A percentile compares a stretch with the other conserved stretches of the same genome.
phyloP scores from a whole-genome alignment of 2,888 invertebrate species.

The Mayetiola destructor region DNA sequence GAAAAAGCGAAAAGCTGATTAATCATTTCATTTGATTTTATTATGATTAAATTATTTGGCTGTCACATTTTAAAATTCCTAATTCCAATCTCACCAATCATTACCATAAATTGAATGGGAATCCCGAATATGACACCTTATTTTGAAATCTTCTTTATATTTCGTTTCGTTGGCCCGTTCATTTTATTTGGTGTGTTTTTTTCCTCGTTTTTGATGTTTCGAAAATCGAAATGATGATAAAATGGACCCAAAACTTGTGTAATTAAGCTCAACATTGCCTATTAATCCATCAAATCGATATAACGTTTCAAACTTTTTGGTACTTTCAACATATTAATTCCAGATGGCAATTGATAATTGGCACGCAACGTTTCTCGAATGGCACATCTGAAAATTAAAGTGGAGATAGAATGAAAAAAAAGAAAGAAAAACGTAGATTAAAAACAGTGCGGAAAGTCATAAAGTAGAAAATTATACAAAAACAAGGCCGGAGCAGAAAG shows the following conservation, averaged over 20 bases:
- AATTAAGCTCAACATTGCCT: background rate
- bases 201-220: background rate
- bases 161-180: no score
- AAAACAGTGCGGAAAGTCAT: background rate
- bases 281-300: conserved; percentile 48
- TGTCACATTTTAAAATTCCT: no score
- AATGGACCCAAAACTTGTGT: background rate
- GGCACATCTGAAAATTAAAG: conserved; percentile 43
- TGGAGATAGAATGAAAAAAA: background rate
- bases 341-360: conserved; percentile 59
- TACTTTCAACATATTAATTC: conserved; percentile 51
- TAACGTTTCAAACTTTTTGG: conserved; percentile 53
- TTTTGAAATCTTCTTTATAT: no score
- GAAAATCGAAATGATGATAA: no score
- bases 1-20: no score
- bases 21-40: no score
- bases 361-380: conserved; percentile 49
- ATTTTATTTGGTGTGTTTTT: no score
- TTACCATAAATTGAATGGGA: no score
- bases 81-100: no score
- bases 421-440: background rate
- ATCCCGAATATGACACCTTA: no score
- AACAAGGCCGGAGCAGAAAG: background rate
- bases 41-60: no score
- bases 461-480: background rate